Percentiles rank a stretch among this genome's conserved stretches.
Conservation (phyloP, 1,140 invertebrate genomes). For the Hycleus phaleratus region DNA sequence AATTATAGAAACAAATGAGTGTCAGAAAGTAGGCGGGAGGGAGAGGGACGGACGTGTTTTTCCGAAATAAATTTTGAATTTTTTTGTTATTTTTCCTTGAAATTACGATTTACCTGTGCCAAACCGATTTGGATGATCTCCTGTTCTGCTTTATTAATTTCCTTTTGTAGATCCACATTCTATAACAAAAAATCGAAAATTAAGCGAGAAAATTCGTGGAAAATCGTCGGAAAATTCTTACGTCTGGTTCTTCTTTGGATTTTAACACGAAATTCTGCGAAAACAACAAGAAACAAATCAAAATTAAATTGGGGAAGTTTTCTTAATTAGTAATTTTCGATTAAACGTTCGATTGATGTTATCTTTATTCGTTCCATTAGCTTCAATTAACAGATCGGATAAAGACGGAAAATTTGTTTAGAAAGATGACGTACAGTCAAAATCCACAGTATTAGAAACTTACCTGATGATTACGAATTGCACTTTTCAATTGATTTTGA, state of each 20-base stretch:
- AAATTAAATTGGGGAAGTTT: not conserved
- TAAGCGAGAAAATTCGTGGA: constrained; percentile 5
- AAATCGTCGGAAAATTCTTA: constrained; percentile 39
- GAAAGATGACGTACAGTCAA: constrained; percentile 20
- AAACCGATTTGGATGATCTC: constrained; percentile 47
- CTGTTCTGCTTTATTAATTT: constrained; percentile 48
- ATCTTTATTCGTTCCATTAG: not conserved
- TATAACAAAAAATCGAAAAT: constrained; percentile 13
- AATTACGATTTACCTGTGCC: constrained; percentile 43
- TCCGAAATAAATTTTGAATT: not conserved
- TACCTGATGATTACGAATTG: constrained; percentile 61
- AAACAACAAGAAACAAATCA: constrained; percentile 13
- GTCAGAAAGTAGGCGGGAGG: not conserved
- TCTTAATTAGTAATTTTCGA: not conserved
- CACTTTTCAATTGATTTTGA: constrained; percentile 57
- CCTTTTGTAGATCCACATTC: constrained; percentile 40
- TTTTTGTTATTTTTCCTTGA: not conserved
- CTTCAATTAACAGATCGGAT: not conserved
- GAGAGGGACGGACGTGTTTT: not conserved
- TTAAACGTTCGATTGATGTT: not conserved
- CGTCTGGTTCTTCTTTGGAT: constrained; percentile 51
- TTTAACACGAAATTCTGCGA: constrained; percentile 49
- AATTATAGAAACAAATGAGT: not conserved
- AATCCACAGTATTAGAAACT: constrained; percentile 28
- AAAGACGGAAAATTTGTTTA: not conserved